These are phyloP conservation scores for Metallyticus violacea DNA, from an alignment of 2,888 invertebrate species.

Conservation along the genomic window DNA sequence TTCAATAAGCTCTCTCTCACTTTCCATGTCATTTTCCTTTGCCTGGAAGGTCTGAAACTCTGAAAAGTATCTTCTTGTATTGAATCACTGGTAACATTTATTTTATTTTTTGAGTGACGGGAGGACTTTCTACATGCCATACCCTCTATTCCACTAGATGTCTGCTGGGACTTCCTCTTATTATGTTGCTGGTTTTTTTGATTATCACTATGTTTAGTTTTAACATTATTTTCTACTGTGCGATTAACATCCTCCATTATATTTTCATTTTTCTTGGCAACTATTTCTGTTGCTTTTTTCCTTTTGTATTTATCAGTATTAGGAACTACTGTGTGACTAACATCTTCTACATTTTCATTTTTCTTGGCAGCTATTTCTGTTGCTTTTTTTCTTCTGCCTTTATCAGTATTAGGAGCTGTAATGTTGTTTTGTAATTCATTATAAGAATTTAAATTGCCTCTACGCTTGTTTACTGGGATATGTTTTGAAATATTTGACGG, in stretches of 20 bases:
- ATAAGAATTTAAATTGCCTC: not conserved
- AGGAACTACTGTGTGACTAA: not conserved
- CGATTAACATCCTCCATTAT: not conserved
- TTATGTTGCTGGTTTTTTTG: not conserved
- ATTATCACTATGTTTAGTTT: not conserved
- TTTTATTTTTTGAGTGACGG: not conserved
- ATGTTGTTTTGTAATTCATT: not conserved
- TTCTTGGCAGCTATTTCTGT: not conserved
- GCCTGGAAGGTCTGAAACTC: not conserved
- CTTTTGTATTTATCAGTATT: not conserved
- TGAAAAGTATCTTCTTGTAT: not conserved
- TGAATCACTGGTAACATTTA: not conserved
- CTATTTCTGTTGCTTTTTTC: not conserved
- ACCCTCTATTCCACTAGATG: not conserved
- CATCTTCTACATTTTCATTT: not conserved
- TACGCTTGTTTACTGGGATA: not conserved
- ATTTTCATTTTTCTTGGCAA: not conserved
- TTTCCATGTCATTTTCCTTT: conserved; percentile 6
- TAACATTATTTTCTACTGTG: not conserved
- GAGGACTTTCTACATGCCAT: not conserved
- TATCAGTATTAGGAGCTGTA: not conserved
- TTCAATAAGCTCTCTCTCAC: not conserved
- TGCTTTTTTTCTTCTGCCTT: not conserved
- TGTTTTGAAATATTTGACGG: not conserved
- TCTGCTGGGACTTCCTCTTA: not conserved